These are phyloP conservation scores for Drosophila nigritarsus DNA, from an alignment of 2,888 invertebrate species.

Conservation along the genomic window DNA sequence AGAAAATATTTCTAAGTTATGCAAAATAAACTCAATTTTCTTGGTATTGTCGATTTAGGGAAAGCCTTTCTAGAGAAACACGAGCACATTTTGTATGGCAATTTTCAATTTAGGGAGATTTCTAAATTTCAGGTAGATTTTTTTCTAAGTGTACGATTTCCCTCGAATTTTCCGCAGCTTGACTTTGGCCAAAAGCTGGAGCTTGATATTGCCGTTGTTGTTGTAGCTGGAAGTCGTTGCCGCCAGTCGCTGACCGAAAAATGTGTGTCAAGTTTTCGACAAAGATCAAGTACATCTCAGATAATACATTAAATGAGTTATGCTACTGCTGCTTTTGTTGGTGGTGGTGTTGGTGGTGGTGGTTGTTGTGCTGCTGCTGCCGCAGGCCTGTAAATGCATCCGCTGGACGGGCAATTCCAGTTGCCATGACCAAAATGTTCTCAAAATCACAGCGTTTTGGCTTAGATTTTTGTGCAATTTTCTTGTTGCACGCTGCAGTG, in stretches of 20 bases:
- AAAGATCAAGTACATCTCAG: slow-evolving; percentile 84
- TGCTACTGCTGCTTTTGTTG: slow-evolving; percentile 15
- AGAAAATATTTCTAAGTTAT: too few relatives aligned
- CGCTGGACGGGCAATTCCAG: slow-evolving; percentile 55
- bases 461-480: slow-evolving; percentile 60
- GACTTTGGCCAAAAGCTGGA: slow-evolving; percentile 51
- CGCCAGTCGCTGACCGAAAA: slow-evolving; percentile 68
- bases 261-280: slow-evolving; percentile 83
- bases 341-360: slow-evolving; percentile 7
- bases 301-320: slow-evolving; percentile 63
- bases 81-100: background rate
- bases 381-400: slow-evolving; percentile 40
- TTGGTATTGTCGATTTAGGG: too few relatives aligned
- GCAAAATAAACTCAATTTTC: too few relatives aligned
- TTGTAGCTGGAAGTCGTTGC: slow-evolving; percentile 59
- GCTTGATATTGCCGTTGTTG: slow-evolving; percentile 24
- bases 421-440: slow-evolving; percentile 75
- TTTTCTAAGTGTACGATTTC: slow-evolving; percentile 56
- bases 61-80: too few relatives aligned
- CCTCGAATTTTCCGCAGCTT: slow-evolving; percentile 73
- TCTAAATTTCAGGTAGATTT: background rate
- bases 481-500: slow-evolving; percentile 54
- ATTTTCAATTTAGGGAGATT: background rate
- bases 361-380: slow-evolving; percentile 12
- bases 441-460: slow-evolving; percentile 47